Conservation (phyloP, 2,113 vertebrate species). For the Mugil cephalus region DNA sequence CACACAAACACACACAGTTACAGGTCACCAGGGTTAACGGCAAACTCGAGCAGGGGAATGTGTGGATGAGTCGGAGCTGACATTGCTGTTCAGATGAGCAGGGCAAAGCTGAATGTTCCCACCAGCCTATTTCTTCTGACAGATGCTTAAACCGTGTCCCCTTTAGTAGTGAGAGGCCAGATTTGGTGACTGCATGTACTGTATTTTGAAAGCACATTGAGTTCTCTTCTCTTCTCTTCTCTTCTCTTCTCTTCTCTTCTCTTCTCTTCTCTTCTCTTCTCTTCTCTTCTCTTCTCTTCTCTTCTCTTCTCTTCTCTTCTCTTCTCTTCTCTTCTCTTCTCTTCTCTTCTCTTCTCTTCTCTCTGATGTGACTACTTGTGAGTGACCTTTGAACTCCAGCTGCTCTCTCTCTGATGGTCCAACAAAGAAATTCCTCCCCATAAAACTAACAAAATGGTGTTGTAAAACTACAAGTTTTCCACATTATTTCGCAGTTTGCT, state of each 20-base stretch:
- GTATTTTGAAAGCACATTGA: too few species aligned
- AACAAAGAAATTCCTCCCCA: constrained; percentile 10
- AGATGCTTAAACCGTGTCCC: constrained; percentile 35
- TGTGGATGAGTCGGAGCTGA: constrained; percentile 67
- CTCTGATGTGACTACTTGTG: constrained; percentile 13
- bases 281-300: background rate
- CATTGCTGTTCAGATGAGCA: constrained; percentile 56
- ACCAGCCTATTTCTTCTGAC: constrained; percentile 11
- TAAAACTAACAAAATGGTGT: constrained; percentile 28
- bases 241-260: background rate
- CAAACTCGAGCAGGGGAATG: constrained; percentile 59
- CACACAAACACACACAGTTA: constrained; percentile 54
- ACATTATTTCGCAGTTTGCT: constrained; percentile 41
- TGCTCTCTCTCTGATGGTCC: constrained; percentile 16
- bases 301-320: background rate
- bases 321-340: background rate
- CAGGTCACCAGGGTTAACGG: constrained; percentile 70
- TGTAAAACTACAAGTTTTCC: constrained; percentile 35
- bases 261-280: background rate
- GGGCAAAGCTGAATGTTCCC: constrained; percentile 30
- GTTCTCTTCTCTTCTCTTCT: background rate
- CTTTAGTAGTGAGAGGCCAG: background rate
- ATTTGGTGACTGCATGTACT: too few species aligned
- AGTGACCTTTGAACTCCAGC: constrained; percentile 35
- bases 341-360: background rate